These are phyloP conservation scores for Syngnathus typhle DNA, from an alignment of 2,113 vertebrate species.

Conservation along the genomic window DNA sequence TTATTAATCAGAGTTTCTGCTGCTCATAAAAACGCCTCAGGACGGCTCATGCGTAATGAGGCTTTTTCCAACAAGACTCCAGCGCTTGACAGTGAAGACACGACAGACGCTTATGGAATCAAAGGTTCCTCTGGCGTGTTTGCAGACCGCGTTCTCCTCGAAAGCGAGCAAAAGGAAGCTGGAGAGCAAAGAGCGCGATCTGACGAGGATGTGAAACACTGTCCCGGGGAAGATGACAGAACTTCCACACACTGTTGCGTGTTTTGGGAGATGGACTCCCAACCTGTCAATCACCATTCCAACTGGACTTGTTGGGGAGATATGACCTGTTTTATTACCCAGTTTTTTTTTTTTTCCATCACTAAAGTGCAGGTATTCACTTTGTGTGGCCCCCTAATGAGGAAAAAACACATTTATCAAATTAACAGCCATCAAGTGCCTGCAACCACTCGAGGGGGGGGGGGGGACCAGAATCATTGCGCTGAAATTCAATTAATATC, in stretches of 20 bases:
- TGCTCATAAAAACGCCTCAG: constrained; percentile 53
- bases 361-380: not conserved
- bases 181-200: constrained; percentile 18
- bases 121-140: constrained; percentile 37
- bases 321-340: no score
- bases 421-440: constrained; percentile 47
- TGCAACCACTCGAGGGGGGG: constrained; percentile 13
- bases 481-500: constrained; percentile 43
- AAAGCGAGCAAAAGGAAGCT: constrained; percentile 36
- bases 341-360: not conserved
- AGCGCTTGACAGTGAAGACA: constrained; percentile 45
- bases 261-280: constrained; percentile 2
- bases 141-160: constrained; percentile 24
- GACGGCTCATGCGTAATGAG: constrained; percentile 49
- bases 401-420: constrained; percentile 43
- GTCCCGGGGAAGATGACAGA: constrained; percentile 18
- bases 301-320: no score
- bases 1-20: constrained; percentile 65
- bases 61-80: constrained; percentile 56
- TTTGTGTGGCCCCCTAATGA: constrained; percentile 29
- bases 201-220: constrained; percentile 1
- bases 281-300: not conserved
- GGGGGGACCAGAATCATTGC: constrained; percentile 21
- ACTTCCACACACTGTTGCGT: not conserved
- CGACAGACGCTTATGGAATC: constrained; percentile 52